Conservation (phyloP, 2,888 invertebrate genomes). For the Caenorhabditis zanzibari region DNA sequence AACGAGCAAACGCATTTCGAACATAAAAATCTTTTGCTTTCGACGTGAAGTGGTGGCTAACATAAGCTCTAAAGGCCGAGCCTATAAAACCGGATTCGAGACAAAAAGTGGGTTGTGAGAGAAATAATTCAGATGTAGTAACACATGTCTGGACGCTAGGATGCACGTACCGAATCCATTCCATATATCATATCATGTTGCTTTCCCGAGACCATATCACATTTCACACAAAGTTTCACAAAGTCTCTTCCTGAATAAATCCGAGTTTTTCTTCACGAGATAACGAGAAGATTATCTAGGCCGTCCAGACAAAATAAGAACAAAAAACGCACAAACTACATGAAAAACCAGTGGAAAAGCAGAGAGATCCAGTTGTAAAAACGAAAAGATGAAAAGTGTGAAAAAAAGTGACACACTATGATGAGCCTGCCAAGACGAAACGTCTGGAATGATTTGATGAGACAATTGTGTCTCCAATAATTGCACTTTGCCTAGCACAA, state of each 20-base stretch:
- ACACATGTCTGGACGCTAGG: slow-evolving; percentile 49
- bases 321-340: slow-evolving; percentile 40
- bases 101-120: slow-evolving; percentile 33
- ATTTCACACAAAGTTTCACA: slow-evolving; percentile 54
- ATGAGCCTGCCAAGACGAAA: slow-evolving; percentile 34
- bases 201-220: slow-evolving; percentile 51
- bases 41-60: slow-evolving; percentile 29
- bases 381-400: slow-evolving; percentile 48
- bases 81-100: slow-evolving; percentile 34
- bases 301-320: slow-evolving; percentile 24
- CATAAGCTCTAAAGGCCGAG: slow-evolving; percentile 28
- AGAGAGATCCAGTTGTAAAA: slow-evolving; percentile 33
- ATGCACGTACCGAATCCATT: slow-evolving; percentile 55
- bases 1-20: slow-evolving; percentile 54
- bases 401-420: slow-evolving; percentile 56
- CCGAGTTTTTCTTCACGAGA: slow-evolving; percentile 25
- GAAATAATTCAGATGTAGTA: slow-evolving; percentile 57
- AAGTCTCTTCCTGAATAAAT: slow-evolving; percentile 40
- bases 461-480: slow-evolving; percentile 58
- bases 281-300: not conserved
- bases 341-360: slow-evolving; percentile 7
- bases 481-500: slow-evolving; percentile 52
- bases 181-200: slow-evolving; percentile 65
- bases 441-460: slow-evolving; percentile 55
- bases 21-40: slow-evolving; percentile 46